phyloP scores from a whole-genome alignment of 2,888 invertebrate genomes.

The Orthosia gothica region DNA sequence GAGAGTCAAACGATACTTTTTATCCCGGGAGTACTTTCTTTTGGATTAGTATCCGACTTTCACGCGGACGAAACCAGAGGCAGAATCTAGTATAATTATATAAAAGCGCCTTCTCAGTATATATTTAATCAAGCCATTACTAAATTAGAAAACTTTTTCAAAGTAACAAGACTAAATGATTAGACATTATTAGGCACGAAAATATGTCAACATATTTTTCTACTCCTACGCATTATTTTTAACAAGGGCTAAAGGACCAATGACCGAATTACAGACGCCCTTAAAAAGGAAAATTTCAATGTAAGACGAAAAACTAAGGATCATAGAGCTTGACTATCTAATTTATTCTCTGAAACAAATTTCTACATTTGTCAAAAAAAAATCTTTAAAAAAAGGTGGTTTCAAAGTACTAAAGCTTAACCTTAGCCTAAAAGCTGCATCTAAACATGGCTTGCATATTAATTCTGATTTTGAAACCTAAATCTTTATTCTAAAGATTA shows the following conservation, averaged over 20 bases:
- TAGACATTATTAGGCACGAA: constrained; percentile 1
- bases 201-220: not conserved
- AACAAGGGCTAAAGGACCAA: constrained; percentile 20
- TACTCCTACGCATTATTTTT: constrained; percentile 1
- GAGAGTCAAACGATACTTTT: not conserved
- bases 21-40: too few relatives aligned
- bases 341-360: constrained; percentile 22
- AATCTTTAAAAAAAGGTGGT: constrained; percentile 3
- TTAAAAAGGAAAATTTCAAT: constrained; percentile 11
- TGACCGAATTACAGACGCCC: constrained; percentile 19
- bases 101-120: not conserved
- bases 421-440: constrained; percentile 21
- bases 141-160: not conserved
- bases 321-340: not conserved
- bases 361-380: constrained; percentile 30
- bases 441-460: constrained; percentile 19
- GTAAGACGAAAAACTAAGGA: constrained; percentile 6
- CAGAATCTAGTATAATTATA: not conserved
- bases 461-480: constrained; percentile 27
- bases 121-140: not conserved
- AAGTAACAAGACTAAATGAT: not conserved
- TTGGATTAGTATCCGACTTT: not conserved
- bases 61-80: not conserved
- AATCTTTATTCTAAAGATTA: constrained; percentile 35
- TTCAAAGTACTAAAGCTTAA: constrained; percentile 14